phyloP scores from a whole-genome alignment of 2,113 vertebrate genomes.

The Dolichallabes microphthalmus region DNA sequence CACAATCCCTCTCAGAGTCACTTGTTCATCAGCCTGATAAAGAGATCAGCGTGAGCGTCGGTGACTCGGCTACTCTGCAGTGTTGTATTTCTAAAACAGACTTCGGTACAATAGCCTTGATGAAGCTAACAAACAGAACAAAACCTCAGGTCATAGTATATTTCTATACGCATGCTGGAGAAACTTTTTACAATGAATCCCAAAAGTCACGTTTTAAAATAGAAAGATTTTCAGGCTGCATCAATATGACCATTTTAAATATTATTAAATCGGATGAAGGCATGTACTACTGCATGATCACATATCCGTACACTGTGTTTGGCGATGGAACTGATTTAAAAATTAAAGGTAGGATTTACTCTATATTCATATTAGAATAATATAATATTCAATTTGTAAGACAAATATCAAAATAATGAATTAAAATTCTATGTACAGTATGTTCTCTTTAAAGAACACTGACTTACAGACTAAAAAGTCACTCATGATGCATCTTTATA shows the following conservation, averaged over 20 bases:
- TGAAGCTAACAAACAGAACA: background rate
- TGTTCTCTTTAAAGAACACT: background rate
- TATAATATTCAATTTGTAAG: no score
- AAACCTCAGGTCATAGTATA: background rate
- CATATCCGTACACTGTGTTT: background rate
- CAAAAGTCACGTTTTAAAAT: background rate
- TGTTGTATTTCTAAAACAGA: background rate
- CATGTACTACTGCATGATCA: background rate
- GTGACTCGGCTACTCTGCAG: background rate
- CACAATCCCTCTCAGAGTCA: background rate
- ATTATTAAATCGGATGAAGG: background rate
- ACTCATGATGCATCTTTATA: background rate
- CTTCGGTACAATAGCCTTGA: background rate
- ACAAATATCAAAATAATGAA: background rate
- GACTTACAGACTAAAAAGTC: background rate
- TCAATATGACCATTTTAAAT: background rate
- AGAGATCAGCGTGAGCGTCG: background rate
- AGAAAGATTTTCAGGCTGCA: background rate
- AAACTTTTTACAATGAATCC: background rate
- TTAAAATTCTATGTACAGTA: background rate
- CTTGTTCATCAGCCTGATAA: background rate
- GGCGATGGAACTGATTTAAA: background rate
- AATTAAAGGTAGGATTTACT: background rate
- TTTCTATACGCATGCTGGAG: background rate
- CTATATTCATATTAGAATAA: no score